A percentile compares a stretch with the other conserved stretches of the same genome.
Conservation (phyloP, 1,140 invertebrate genomes). For the Adoxophyes honmai region DNA sequence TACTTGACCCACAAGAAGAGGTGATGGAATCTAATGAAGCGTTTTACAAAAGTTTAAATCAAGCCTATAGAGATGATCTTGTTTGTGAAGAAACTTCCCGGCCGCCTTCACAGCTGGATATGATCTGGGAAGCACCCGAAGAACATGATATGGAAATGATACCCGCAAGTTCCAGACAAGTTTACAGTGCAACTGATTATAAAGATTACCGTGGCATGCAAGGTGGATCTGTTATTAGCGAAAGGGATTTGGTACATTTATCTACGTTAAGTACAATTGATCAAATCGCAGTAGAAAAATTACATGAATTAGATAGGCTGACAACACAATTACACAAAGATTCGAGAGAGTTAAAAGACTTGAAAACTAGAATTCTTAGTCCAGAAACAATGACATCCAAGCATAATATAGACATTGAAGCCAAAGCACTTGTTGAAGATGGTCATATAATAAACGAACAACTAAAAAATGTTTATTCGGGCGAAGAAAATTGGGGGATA, state of each 20-base stretch:
- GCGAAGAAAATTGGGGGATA: slow-evolving; percentile 86
- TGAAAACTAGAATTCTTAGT: slow-evolving; percentile 83
- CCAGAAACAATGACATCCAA: slow-evolving; percentile 65
- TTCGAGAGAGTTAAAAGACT: slow-evolving; percentile 86
- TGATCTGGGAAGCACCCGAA: slow-evolving; percentile 88
- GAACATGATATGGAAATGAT: slow-evolving; percentile 75
- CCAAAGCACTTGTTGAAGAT: slow-evolving; percentile 79
- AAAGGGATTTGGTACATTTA: slow-evolving; percentile 87
- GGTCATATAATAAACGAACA: slow-evolving; percentile 84
- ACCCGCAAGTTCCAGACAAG: slow-evolving; percentile 74
- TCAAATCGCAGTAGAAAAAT: slow-evolving; percentile 85
- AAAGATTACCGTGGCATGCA: slow-evolving; percentile 84
- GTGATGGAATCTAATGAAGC: slow-evolving; percentile 88
- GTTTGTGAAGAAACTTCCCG: slow-evolving; percentile 81
- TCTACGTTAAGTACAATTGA: slow-evolving; percentile 86
- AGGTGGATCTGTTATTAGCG: slow-evolving; percentile 85
- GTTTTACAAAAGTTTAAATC: slow-evolving; percentile 92
- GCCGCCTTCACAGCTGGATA: slow-evolving; percentile 84
- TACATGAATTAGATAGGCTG: slow-evolving; percentile 86
- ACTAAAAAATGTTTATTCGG: slow-evolving; percentile 82
- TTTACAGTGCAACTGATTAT: slow-evolving; percentile 87
- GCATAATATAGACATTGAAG: slow-evolving; percentile 76
- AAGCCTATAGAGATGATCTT: slow-evolving; percentile 89
- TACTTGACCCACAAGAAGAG: slow-evolving; percentile 65
- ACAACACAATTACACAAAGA: slow-evolving; percentile 87